These are phyloP conservation scores for Pelodiscus sinensis DNA, from an alignment of 2,113 vertebrate genomes.

Conservation along the genomic window DNA sequence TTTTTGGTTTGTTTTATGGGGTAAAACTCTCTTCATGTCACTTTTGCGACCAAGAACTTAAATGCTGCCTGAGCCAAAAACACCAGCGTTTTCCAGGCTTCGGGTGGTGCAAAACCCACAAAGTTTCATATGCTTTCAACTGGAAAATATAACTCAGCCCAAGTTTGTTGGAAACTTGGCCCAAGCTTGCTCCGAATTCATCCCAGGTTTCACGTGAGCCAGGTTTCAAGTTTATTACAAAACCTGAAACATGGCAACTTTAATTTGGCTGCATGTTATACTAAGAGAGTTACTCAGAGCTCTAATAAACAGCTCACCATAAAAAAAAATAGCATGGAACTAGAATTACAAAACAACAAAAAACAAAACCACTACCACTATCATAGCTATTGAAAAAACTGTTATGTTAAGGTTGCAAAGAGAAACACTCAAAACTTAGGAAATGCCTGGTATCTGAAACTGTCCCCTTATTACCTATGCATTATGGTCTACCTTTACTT, in stretches of 20 bases:
- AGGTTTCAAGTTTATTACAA: not conserved
- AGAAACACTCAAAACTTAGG: not conserved
- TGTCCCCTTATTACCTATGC: not conserved
- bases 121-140: not conserved
- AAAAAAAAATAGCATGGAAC: not conserved
- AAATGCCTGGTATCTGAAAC: not conserved
- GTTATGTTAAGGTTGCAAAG: not conserved
- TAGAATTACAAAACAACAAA: not conserved
- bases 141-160: not conserved
- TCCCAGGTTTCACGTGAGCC: not conserved
- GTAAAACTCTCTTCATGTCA: not conserved
- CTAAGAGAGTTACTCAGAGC: not conserved
- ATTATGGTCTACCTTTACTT: not conserved
- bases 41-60: not conserved
- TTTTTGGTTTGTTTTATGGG: not conserved
- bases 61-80: not conserved
- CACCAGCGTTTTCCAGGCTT: not conserved
- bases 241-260: not conserved
- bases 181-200: not conserved
- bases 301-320: not conserved
- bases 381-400: not conserved
- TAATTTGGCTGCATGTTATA: not conserved
- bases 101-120: not conserved
- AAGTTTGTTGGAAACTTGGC: not conserved
- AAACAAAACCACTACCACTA: not conserved